These are phyloP conservation scores for Trichogramma evanescens DNA, from an alignment of 2,888 invertebrate genomes.

Conservation along the genomic window DNA sequence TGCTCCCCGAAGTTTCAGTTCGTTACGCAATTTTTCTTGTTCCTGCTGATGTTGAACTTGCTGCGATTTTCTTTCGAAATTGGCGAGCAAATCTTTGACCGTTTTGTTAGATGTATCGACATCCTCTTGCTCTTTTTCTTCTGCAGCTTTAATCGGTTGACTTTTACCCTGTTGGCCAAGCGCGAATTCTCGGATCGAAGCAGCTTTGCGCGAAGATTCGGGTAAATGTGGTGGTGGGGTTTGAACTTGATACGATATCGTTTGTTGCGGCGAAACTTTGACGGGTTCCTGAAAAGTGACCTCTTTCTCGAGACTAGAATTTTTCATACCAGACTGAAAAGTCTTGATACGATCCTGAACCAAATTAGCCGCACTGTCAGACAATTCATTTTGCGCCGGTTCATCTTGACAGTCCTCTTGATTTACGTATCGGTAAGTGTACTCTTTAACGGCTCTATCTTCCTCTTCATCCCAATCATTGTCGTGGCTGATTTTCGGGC, in stretches of 20 bases:
- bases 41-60: slow-evolving; percentile 32
- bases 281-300: slow-evolving; percentile 45
- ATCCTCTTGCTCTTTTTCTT: slow-evolving; percentile 14
- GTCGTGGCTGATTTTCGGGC: background rate
- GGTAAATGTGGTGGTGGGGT: slow-evolving; percentile 35
- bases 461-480: slow-evolving; percentile 27
- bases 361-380: slow-evolving; percentile 25
- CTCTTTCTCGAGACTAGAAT: slow-evolving; percentile 30
- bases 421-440: slow-evolving; percentile 45
- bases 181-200: slow-evolving; percentile 33
- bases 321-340: slow-evolving; percentile 34
- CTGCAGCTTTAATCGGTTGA: slow-evolving; percentile 2
- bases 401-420: slow-evolving; percentile 27
- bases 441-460: slow-evolving; percentile 45
- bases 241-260: slow-evolving; percentile 41
- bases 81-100: slow-evolving; percentile 47
- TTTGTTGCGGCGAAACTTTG: slow-evolving; percentile 41
- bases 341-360: slow-evolving; percentile 40
- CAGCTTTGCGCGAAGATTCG: slow-evolving; percentile 28
- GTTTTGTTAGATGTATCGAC: slow-evolving; percentile 35
- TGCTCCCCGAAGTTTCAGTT: slow-evolving; percentile 42
- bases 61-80: slow-evolving; percentile 47
- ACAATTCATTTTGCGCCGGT: background rate
- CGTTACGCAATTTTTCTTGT: slow-evolving; percentile 34
- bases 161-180: slow-evolving; percentile 25